These are phyloP conservation scores for Passer domesticus DNA, from an alignment of 2,113 vertebrate species.

Conservation along the genomic window DNA sequence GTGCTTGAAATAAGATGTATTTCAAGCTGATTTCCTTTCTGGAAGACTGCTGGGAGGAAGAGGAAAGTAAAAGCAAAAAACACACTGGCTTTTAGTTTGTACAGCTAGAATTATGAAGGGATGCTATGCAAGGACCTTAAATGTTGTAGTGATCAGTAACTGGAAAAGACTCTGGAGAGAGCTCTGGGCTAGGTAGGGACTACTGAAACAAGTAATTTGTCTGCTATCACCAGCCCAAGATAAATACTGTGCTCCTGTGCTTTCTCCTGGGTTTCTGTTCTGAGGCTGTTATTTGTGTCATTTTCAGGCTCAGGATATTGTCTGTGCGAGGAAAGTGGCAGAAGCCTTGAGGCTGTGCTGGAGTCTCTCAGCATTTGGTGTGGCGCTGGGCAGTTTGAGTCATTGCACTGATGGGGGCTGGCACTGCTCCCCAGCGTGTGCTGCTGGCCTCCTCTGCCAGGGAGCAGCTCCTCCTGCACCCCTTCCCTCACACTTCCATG, in stretches of 20 bases:
- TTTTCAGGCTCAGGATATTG: neutral
- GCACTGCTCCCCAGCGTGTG: rapidly evolving
- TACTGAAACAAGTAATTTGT: neutral
- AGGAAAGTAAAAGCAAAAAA: neutral
- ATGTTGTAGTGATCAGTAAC: neutral
- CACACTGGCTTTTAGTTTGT: neutral
- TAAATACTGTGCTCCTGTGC: neutral
- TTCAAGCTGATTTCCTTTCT: neutral
- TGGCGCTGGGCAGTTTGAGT: neutral
- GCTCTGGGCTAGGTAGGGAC: neutral
- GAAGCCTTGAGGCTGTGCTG: neutral
- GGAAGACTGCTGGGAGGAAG: neutral
- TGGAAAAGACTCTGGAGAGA: neutral
- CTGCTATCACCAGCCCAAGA: neutral
- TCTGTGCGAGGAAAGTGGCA: neutral
- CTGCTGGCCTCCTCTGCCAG: neutral
- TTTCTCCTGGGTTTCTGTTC: neutral
- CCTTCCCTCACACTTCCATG: neutral
- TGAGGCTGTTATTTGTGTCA: neutral
- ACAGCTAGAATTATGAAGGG: neutral
- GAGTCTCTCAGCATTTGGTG: neutral
- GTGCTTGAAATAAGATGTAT: neutral
- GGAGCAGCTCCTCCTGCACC: rapidly evolving
- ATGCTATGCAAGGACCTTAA: neutral
- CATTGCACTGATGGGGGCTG: neutral